Evolutionary conservation across 2,888 invertebrate genomes (phyloP).

Genomic region (Stenurella melanura): DNA sequence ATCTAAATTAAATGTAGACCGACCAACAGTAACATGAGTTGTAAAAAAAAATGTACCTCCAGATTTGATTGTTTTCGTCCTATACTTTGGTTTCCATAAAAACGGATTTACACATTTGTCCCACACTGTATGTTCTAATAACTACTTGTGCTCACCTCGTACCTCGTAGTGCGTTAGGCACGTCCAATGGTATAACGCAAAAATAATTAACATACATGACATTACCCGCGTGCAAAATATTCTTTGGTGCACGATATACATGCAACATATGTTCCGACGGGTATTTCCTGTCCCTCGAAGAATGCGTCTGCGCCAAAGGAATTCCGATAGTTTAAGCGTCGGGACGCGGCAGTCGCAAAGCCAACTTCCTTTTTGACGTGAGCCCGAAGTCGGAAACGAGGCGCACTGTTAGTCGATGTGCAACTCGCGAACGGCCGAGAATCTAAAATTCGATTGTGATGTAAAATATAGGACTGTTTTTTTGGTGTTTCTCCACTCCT

Average conservation of each 20-base stretch:
- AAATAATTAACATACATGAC: conserved; percentile 14
- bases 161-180: neutral
- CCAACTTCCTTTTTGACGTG: conserved; percentile 48
- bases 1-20: no score
- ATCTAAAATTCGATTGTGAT: conserved; percentile 20
- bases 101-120: no score
- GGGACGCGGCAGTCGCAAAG: conserved; percentile 60
- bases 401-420: conserved; percentile 22
- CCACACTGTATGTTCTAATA: no score
- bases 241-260: conserved; percentile 16
- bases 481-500: conserved; percentile 3
- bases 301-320: conserved; percentile 58
- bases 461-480: conserved; percentile 11
- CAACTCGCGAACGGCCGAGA: conserved; percentile 24
- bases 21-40: no score
- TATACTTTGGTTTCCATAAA: no score
- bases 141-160: neutral
- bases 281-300: conserved; percentile 53
- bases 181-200: neutral
- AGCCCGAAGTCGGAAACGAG: conserved; percentile 24
- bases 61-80: no score
- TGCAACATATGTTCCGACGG: conserved; percentile 55
- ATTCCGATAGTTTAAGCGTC: conserved; percentile 60
- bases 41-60: no score
- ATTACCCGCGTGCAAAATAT: neutral